Evolutionary conservation across 2,797 vertebrate species (phyloP).

Genomic region (Microtus californicus): DNA sequence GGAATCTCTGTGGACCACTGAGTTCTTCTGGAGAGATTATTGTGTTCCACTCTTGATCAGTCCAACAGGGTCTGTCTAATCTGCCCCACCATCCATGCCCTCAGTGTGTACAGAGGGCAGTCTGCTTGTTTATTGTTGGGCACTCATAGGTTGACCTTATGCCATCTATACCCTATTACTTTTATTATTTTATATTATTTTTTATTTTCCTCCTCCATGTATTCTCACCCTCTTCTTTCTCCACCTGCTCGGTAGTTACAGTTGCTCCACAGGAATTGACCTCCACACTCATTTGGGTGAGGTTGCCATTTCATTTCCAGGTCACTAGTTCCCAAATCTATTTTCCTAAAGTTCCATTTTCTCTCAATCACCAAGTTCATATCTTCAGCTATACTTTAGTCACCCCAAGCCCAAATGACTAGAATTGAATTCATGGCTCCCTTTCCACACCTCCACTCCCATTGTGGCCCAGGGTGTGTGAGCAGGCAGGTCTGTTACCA

Average conservation of each 20-base stretch:
- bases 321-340: neutral
- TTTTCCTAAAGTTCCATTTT: neutral
- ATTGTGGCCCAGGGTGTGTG: neutral
- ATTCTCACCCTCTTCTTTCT: rapidly evolving
- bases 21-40: rapidly evolving
- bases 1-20: neutral
- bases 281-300: neutral
- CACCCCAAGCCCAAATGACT: neutral
- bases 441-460: neutral
- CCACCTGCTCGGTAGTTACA: rapidly evolving
- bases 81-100: rapidly evolving
- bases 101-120: rapidly evolving
- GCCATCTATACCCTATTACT: rapidly evolving
- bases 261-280: rapidly evolving
- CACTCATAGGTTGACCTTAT: neutral
- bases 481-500: neutral
- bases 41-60: neutral
- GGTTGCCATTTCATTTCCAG: neutral
- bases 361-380: neutral
- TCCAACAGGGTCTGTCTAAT: rapidly evolving
- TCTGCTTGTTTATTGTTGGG: neutral
- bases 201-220: neutral
- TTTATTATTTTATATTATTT: neutral
- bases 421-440: neutral
- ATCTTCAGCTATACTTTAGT: neutral